Base-by-base conservation (phyloP, 2,113 vertebrate species). In the Willisornis vidua region DNA sequence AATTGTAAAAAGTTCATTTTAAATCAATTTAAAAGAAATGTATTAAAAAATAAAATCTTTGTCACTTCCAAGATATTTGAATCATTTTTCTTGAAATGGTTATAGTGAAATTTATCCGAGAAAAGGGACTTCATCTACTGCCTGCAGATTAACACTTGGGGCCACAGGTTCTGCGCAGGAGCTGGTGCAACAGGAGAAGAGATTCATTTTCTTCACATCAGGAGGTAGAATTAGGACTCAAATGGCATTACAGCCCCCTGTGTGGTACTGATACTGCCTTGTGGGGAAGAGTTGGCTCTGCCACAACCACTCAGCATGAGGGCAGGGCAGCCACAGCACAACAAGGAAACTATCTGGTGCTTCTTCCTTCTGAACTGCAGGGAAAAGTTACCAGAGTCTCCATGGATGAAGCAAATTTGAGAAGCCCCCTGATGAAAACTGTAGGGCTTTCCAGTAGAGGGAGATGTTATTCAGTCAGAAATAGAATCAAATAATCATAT, bases 331-430 rank as follows among this genome's bases (percentile, higher is more conserved):
- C 25, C 33, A 5, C 20, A 39, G 26, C 10, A 4, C 1, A 2
- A 5, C 0, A 1, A 28, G 29, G 14, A n/a, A 7, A 3, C 12
- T 39, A 10, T 33, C n/a, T 52, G 10, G 16, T 49, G 35, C n/a
- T 48, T 46, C 28, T 75, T 79, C 15, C 14, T 43, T 9, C 24
- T 51, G 15, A 88, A 43, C 14, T 23, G 10, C 2, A 2, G 13
- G 37, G 26, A 48, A 62, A 57, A 80, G 15, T 14, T 78, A 58
- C 11, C 31, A 43, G 10, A 25, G 3, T 41, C 16, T n/a, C 46
- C n/a, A 49, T 1, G 10, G 45, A 67, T 11, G 3, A 86, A 80
- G 12, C 11, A 19, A 59, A 28, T 14, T 10, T 72, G 39, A 61
- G 33, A 87, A 77, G 26, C 8, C 8, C 55, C 6, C 31, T 48